Base-by-base conservation (phyloP, 1,140 invertebrate species). In the Drosophila mojavensis region DNA sequence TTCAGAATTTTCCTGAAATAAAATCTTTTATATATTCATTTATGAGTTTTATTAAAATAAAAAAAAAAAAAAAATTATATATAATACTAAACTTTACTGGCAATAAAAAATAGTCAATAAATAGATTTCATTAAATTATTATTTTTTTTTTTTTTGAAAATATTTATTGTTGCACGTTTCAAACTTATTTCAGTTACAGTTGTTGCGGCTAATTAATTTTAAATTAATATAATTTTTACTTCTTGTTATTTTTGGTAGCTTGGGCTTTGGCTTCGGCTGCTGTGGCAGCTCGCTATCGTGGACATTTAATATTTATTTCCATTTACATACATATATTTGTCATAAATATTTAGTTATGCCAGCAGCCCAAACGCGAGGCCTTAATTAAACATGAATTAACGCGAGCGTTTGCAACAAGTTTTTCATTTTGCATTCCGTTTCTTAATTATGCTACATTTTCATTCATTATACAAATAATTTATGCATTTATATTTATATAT, bases 161-260 rank as follows among this genome's bases (percentile, higher is more conserved):
- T 79, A 69, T 88, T 88, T 86, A 86, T 86, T 86, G 83, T 86
- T 86, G 83, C 79, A 74, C 79, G 83, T 86, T 86, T 86, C 83
- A 77, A 86, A 73, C 79, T 77, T 79, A 73, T 76, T 73, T 85
- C 78, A 81, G 75, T 82, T 78, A 88, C 77, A 79, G 67, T 73
- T 66, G 50, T 58, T 68, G 58, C 33, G 51, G 62, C 26, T 53
- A 28, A 6, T 30, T 53, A 28, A 36, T 20, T 30, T 54, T 36
- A 10, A 13, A 28, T 54, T 54, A 17, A n/a, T n/a, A n/a, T 53
- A 28, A 26, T 30, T 43, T 54, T 50, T 51, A 15, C 24, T 15
- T 62, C 54, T 85, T 48, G 15, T n/a, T n/a, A 47, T 72, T 50
- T 60, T 26, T 63, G 11, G 47, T 39, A 39, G 51, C 36, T 41